Evolutionary conservation across 2,797 vertebrate species (phyloP), one percentile per base, ranked within the genome.

Genomic region (Melopsittacus undulatus): DNA sequence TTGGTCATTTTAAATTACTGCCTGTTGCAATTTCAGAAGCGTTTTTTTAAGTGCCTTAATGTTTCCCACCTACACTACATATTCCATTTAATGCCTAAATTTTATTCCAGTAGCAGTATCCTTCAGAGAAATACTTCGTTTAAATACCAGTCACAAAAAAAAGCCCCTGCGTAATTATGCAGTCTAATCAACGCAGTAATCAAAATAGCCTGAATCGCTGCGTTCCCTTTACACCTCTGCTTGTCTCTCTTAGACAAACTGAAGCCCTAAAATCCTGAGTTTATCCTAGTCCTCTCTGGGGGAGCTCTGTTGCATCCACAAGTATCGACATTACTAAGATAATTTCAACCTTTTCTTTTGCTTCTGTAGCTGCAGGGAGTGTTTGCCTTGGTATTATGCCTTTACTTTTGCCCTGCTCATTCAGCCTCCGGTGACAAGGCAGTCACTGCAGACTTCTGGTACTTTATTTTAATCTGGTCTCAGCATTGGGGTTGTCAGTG

Each of bases 301-400:
- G 32, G 16, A 49, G 40, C 43, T 84, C 43, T 21, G 8, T 20
- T 61, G 32, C 16, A 22, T 26, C 29, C 26, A 10, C 12, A 26
- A 14, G 3, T 3, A 4, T 4, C 10, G 46, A 51, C 46, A 7
- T 13, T 34, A 1, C 1, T 1, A 22, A 73, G 32, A 8, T 51
- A 21, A 13, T 43, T 64, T 40, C 48, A 14, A 15, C 40, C 8
- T 49, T 73, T 85, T 27, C 14, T 54, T 27, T n/a, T 78, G n/a
- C 15, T 38, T 45, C 74, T n/a, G 0, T 61, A 52, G 21, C 75
- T 0, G 1, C 5, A n/a, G 73, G 3, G 13, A 68, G 17, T 1
- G 1, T 57, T 62, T 70, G 59, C 48, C 20, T 42, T n/a, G 6
- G 12, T 51, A 6, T 4, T 27, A 20, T 1, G 1, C 22, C 20